Conservation (phyloP, 2,797 vertebrate species). For the Perodicticus potto region DNA sequence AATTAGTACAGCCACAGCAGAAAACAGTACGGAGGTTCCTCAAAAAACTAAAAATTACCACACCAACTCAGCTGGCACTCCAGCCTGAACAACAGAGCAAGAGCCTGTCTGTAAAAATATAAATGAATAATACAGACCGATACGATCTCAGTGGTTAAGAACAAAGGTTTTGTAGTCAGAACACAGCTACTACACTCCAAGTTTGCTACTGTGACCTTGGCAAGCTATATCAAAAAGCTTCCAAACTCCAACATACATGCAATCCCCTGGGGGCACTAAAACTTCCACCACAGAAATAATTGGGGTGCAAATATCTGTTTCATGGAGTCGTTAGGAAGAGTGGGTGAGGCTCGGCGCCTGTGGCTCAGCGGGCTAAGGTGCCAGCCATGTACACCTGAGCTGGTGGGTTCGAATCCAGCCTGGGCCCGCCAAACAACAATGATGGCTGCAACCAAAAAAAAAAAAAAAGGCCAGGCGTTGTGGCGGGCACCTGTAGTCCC, state of each 20-base stretch:
- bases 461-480: no score
- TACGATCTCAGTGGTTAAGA: neutral
- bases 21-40: neutral
- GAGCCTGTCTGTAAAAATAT: neutral
- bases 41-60: neutral
- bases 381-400: no score
- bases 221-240: neutral
- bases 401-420: no score
- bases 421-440: no score
- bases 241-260: neutral
- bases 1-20: neutral
- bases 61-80: neutral
- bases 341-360: neutral
- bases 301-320: neutral
- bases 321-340: neutral
- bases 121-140: neutral
- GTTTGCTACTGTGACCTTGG: neutral
- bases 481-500: no score
- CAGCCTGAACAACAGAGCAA: neutral
- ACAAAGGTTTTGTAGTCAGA: constrained; percentile 4
- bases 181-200: neutral
- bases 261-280: neutral
- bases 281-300: neutral
- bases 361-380: no score
- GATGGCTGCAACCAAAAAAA: no score